Base-by-base conservation (phyloP, 1,140 invertebrate species). In the Solenopsis invicta region DNA sequence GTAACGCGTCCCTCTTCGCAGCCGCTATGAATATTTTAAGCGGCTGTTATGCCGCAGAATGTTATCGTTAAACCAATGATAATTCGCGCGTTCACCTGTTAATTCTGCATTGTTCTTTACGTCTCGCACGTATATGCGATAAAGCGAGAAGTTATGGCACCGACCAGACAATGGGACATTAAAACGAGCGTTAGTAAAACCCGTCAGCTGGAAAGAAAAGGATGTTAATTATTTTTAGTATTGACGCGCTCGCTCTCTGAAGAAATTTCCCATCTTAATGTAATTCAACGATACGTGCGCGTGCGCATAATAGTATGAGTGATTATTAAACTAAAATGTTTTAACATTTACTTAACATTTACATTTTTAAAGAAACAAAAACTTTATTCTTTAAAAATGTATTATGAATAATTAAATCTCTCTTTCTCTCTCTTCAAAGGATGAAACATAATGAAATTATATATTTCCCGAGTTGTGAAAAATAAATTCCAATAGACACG, bases 51-150 rank as follows among this genome's bases (percentile, higher is more conserved):
- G 6, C 24, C 67, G 24, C 74, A 50, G 24, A 75, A 75, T 75
- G n/a, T 74, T 62, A 84, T 75, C 80, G 41, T 75, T 84, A 74
- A 84, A 50, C 24, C 80, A 61, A 74, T 75, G 54, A 13, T 84
- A 75, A 84, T 84, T 84, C 29, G 54, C 54, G 64, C 52, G 34
- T 81, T 56, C 37, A 59, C 21, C 45, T 61, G 54, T 74, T 84
- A 84, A 84, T 61, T 75, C 29, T 61, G 18, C 59, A 84, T 74
- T 45, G 45, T 74, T 84, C 69, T 84, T 84, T 84, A 50, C 41
- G 24, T 62, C 24, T 37, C 52, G 29, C 69, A 74, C 41, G 29
- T 82, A 69, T 69, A 75, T 18, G n/a, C 54, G n/a, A 75, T 84
- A 75, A 74, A 74, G 41, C 18, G 41, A 75, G 21, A 75, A 75